Evolutionary conservation across 2,797 vertebrate species (phyloP).

Genomic region (Lagodon rhomboides): DNA sequence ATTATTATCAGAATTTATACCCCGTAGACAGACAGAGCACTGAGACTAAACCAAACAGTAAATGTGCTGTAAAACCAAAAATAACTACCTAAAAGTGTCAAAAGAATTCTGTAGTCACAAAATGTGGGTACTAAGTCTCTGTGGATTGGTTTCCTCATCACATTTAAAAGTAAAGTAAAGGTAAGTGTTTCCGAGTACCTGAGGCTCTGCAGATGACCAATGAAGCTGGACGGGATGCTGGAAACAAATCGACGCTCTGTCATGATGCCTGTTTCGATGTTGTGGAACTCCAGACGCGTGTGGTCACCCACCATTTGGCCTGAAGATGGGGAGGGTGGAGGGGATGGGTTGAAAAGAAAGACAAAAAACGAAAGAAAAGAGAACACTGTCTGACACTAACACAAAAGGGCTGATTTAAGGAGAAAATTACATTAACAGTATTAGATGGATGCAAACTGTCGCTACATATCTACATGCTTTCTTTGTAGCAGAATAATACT

Average conservation of each 20-base stretch:
- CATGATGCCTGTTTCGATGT: constrained; percentile 98
- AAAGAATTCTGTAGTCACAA: no score
- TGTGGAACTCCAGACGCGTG: constrained; percentile 98
- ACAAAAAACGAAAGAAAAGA: constrained; percentile 82
- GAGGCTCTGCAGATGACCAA: constrained; percentile 98
- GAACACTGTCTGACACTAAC: constrained; percentile 85
- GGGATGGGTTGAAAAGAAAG: constrained; percentile 85
- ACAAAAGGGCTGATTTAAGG: constrained; percentile 84
- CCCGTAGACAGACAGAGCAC: neutral
- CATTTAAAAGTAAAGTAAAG: neutral
- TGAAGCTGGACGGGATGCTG: constrained; percentile 97
- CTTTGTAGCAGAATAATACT: constrained; percentile 25
- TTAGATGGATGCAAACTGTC: constrained; percentile 68
- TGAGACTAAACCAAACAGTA: neutral
- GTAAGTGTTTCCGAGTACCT: constrained; percentile 77
- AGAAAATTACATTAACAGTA: constrained; percentile 75
- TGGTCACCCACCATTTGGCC: constrained; percentile 99
- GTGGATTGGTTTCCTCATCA: neutral
- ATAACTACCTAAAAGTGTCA: neutral
- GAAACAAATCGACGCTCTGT: constrained; percentile 96
- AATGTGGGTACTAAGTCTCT: neutral
- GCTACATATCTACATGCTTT: constrained; percentile 44
- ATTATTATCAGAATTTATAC: no score
- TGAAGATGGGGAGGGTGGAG: constrained; percentile 84
- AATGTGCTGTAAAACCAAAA: neutral